Conservation (phyloP, 1,140 invertebrate species). For the Liolophura sinensis region DNA sequence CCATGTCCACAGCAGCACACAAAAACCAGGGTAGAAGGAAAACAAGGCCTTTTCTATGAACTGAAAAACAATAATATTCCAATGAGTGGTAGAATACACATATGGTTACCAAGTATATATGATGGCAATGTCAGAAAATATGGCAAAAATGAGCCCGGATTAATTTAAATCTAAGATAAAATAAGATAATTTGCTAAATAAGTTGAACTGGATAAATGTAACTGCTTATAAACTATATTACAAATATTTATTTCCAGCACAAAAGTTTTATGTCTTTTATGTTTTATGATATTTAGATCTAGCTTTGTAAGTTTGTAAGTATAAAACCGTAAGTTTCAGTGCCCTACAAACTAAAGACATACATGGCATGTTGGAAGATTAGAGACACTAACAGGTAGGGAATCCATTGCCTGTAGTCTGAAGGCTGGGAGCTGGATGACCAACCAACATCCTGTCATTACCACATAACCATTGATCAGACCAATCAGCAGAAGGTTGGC, state of each 20-base stretch:
- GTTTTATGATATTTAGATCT: background rate
- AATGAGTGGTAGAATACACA: background rate
- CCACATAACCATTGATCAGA: constrained; percentile 32
- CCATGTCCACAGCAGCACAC: constrained; percentile 34
- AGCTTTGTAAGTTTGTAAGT: background rate
- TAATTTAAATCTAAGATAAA: background rate
- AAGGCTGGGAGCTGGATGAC: constrained; percentile 41
- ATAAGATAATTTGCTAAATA: background rate
- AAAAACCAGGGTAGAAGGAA: constrained; percentile 36
- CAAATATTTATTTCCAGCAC: no score
- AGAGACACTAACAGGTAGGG: constrained; percentile 27
- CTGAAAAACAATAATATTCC: constrained; percentile 24
- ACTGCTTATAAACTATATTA: no score
- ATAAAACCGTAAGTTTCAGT: background rate
- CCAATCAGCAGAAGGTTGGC: constrained; percentile 33
- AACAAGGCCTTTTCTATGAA: constrained; percentile 40
- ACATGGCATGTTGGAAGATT: background rate
- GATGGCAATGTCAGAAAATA: background rate
- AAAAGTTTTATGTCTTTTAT: no score
- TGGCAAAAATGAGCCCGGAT: background rate
- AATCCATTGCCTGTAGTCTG: constrained; percentile 30
- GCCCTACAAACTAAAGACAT: background rate
- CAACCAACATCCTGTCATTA: constrained; percentile 41
- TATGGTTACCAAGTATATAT: background rate
- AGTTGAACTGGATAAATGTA: background rate